phyloP scores from a whole-genome alignment of 23 tunicate species.

The Trididemnum miniatum region DNA sequence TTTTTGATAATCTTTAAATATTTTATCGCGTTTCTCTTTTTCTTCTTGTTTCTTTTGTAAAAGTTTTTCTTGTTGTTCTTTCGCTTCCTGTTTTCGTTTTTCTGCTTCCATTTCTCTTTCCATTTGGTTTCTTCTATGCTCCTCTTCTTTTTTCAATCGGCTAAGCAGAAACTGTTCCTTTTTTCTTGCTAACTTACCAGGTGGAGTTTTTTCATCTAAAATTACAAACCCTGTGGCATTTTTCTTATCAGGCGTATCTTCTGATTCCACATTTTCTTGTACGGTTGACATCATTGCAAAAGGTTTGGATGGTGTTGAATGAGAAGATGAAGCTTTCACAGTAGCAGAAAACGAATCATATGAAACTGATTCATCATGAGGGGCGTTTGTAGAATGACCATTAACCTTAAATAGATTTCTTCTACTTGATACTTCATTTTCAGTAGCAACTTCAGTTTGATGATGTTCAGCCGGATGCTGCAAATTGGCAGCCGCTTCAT shows the following conservation, averaged over 20 bases:
- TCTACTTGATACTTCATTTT: not conserved
- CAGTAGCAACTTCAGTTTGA: not conserved
- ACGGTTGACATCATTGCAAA: not conserved
- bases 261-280: not conserved
- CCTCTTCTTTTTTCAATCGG: slow-evolving; percentile 75
- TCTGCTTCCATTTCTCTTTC: slow-evolving; percentile 68
- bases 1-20: slow-evolving; percentile 66
- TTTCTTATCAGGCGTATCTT: not conserved
- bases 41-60: slow-evolving; percentile 70
- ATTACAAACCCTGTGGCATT: slow-evolving; percentile 49
- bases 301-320: slow-evolving; percentile 40
- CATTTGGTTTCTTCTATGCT: slow-evolving; percentile 56
- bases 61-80: slow-evolving; percentile 59
- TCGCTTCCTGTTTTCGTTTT: slow-evolving; percentile 52
- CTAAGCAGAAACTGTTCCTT: slow-evolving; percentile 69
- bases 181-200: slow-evolving; percentile 64
- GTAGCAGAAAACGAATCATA: slow-evolving; percentile 25
- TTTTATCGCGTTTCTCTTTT: slow-evolving; percentile 59
- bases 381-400: not conserved
- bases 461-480: not conserved
- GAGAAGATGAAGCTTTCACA: slow-evolving; percentile 37
- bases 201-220: slow-evolving; percentile 73
- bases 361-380: slow-evolving; percentile 3
- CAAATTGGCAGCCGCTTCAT: too few species aligned
- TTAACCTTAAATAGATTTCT: not conserved